These are phyloP conservation scores for Barnardius zonarius DNA, from an alignment of 2,113 vertebrate species.

Conservation along the genomic window DNA sequence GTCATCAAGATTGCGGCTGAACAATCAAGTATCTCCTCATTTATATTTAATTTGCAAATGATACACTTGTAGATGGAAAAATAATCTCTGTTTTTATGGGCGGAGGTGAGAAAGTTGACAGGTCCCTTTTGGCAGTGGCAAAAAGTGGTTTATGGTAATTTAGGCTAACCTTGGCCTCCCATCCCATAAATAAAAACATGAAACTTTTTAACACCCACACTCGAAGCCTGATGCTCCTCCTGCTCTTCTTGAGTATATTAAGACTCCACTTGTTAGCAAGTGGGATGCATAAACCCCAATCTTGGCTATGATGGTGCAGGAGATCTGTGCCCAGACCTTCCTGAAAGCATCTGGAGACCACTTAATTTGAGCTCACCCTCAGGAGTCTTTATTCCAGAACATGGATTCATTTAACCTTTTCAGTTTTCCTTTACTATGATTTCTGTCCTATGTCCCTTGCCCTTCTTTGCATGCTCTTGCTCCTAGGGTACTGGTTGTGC, in stretches of 20 bases:
- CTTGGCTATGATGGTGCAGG: not conserved
- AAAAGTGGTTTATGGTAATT: conserved; percentile 3
- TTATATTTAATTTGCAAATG: conserved; percentile 18
- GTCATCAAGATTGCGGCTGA: not conserved
- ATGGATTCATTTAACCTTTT: not conserved
- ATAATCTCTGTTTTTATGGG: not conserved
- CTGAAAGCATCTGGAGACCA: not conserved
- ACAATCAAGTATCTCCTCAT: not conserved
- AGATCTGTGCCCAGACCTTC: not conserved
- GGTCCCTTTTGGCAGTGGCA: not conserved
- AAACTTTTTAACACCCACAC: not conserved
- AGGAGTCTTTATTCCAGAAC: not conserved
- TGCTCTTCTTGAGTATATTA: not conserved
- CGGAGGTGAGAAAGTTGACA: not conserved
- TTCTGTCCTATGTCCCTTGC: not conserved
- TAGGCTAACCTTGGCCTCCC: not conserved
- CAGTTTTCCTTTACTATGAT: not conserved
- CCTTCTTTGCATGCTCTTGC: accelerated
- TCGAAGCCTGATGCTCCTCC: not conserved
- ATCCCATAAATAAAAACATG: not conserved
- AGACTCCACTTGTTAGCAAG: not conserved
- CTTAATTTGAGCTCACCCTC: not conserved
- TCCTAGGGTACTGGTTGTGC: not conserved
- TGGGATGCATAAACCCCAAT: not conserved
- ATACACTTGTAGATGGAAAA: not conserved